phyloP scores from a whole-genome alignment of 2,888 invertebrate genomes.

The Xylota sylvarum region DNA sequence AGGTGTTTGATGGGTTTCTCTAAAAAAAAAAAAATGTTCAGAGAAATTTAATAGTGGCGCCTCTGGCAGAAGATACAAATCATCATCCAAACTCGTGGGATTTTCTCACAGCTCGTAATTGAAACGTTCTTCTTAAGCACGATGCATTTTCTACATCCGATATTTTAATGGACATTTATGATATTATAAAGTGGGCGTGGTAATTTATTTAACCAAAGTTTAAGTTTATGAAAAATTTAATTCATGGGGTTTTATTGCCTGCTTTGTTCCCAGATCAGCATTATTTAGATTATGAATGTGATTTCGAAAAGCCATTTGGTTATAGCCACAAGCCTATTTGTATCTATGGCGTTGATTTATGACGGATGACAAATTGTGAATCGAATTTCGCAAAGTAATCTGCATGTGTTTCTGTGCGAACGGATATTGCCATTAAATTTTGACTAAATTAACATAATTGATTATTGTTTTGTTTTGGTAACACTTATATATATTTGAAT shows the following conservation, averaged over 20 bases:
- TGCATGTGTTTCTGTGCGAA: not conserved
- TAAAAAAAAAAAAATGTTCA: not conserved
- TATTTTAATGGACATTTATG: not conserved
- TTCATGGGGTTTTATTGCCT: not conserved
- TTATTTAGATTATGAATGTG: constrained; percentile 9
- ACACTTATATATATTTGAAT: not conserved
- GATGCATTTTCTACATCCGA: constrained; percentile 1
- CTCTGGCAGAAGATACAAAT: constrained; percentile 39
- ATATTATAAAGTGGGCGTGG: not conserved
- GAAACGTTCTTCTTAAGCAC: constrained; percentile 26
- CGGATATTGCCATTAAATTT: constrained; percentile 9
- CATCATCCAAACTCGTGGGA: constrained; percentile 13
- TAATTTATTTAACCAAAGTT: not conserved
- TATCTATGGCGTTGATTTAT: constrained; percentile 8
- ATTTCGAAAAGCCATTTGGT: not conserved
- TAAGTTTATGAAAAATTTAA: constrained; percentile 5
- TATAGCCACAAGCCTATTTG: not conserved
- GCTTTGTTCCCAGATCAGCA: not conserved
- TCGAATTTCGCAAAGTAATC: constrained; percentile 1
- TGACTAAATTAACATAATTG: constrained; percentile 34
- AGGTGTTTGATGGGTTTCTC: constrained; percentile 44
- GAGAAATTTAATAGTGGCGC: constrained; percentile 60
- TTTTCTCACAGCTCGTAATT: constrained; percentile 46
- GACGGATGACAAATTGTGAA: constrained; percentile 10
- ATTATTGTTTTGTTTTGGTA: constrained; percentile 14